Evolutionary conservation across 2,113 vertebrate genomes (phyloP).

Genomic region (Oreochromis tanganicae): DNA sequence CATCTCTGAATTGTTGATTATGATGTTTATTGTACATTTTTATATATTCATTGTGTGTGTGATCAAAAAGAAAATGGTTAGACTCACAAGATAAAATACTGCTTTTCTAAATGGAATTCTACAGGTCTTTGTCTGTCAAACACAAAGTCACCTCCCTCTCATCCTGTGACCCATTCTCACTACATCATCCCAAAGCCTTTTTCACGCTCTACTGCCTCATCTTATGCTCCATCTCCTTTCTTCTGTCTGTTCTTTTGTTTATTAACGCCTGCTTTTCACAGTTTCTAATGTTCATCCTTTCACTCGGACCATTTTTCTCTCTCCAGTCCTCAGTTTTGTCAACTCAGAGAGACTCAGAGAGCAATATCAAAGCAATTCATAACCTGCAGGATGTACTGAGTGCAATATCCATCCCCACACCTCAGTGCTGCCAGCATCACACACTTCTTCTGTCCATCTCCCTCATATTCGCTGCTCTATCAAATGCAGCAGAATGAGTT

Average conservation of each 20-base stretch:
- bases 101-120: not conserved
- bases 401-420: conserved; percentile 33
- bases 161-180: not conserved
- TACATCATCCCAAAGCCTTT: not conserved
- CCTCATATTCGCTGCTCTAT: not conserved
- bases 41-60: not conserved
- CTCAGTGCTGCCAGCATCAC: not conserved
- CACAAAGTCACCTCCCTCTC: not conserved
- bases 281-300: conserved; percentile 5
- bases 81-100: not conserved
- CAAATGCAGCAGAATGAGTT: conserved; percentile 7
- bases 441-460: not conserved
- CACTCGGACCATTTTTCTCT: conserved; percentile 2
- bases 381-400: conserved; percentile 35
- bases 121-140: not conserved
- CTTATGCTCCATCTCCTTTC: not conserved
- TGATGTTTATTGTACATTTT: not conserved
- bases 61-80: not conserved
- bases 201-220: conserved; percentile 5
- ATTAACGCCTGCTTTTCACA: conserved; percentile 17
- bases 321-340: not conserved
- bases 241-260: not conserved
- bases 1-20: not conserved
- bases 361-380: conserved; percentile 56
- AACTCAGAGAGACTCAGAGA: conserved; percentile 10